A percentile compares a stretch with the other conserved stretches of the same genome.
Evolutionary conservation across 1,140 invertebrate genomes (phyloP).

Genomic region (Temnothorax longispinosus): DNA sequence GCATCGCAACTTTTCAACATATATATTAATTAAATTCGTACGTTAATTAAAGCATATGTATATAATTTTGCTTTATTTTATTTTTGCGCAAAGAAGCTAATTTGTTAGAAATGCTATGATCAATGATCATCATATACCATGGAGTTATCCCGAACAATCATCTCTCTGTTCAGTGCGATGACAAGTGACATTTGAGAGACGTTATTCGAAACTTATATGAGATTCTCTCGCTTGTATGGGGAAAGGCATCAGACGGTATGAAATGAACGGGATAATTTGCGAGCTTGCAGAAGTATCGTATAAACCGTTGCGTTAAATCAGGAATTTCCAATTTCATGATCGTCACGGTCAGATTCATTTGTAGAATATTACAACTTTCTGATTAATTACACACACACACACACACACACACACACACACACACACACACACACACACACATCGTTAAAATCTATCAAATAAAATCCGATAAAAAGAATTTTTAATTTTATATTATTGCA

Average conservation of each 20-base stretch:
- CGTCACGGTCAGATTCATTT: conserved; percentile 20
- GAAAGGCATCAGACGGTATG: background rate
- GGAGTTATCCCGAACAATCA: background rate
- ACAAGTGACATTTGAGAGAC: background rate
- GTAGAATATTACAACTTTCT: conserved; percentile 18
- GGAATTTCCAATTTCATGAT: background rate
- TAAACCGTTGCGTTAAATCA: conserved; percentile 1
- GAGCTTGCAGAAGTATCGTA: background rate
- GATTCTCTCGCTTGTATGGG: background rate
- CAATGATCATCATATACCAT: background rate
- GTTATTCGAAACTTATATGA: background rate
- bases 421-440: too few relatives aligned
- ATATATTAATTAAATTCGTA: background rate
- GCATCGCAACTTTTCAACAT: background rate
- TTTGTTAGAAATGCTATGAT: background rate
- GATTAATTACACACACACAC: background rate
- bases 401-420: too few relatives aligned
- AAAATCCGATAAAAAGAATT: background rate
- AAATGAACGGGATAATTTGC: conserved; percentile 10
- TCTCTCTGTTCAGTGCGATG: background rate
- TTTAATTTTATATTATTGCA: background rate
- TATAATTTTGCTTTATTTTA: background rate
- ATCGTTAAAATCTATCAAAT: background rate
- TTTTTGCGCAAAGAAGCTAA: background rate
- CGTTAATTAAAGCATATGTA: background rate